A percentile compares a stretch with the other conserved stretches of the same genome.
Conservation (phyloP, 2,113 vertebrate species). For the Rhinolophus ferrumequinum region DNA sequence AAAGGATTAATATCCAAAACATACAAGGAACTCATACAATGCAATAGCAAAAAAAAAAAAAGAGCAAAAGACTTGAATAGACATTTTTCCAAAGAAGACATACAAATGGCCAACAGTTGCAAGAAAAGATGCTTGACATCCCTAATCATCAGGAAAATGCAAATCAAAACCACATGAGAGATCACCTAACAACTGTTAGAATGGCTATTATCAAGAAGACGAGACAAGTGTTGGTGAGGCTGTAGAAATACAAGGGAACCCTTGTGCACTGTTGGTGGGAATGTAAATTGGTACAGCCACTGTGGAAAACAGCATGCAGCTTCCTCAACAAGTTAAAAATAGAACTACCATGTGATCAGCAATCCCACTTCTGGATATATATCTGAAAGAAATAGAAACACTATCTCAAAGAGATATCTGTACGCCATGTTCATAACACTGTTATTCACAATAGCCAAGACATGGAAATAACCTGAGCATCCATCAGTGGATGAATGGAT, state of each 20-base stretch:
- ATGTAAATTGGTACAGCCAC: background rate
- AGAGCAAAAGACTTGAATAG: background rate
- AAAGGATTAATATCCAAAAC: background rate
- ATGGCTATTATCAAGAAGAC: background rate
- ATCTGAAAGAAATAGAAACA: background rate
- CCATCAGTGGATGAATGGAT: background rate
- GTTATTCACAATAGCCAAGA: background rate
- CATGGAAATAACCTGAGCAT: background rate
- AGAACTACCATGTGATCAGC: background rate
- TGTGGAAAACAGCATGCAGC: background rate
- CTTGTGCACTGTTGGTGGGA: background rate
- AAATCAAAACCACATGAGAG: background rate
- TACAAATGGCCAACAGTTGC: background rate
- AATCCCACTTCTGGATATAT: background rate
- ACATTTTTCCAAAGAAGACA: background rate
- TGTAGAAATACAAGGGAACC: background rate
- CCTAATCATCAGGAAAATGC: background rate
- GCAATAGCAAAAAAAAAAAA: background rate
- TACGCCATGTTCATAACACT: background rate
- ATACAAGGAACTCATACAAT: background rate
- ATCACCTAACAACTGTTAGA: background rate
- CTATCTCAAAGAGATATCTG: background rate
- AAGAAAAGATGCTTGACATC: background rate
- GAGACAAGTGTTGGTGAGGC: background rate
- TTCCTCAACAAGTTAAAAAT: background rate